phyloP scores from a whole-genome alignment of 2,797 vertebrate species.

The Ctenosaura bakeri region DNA sequence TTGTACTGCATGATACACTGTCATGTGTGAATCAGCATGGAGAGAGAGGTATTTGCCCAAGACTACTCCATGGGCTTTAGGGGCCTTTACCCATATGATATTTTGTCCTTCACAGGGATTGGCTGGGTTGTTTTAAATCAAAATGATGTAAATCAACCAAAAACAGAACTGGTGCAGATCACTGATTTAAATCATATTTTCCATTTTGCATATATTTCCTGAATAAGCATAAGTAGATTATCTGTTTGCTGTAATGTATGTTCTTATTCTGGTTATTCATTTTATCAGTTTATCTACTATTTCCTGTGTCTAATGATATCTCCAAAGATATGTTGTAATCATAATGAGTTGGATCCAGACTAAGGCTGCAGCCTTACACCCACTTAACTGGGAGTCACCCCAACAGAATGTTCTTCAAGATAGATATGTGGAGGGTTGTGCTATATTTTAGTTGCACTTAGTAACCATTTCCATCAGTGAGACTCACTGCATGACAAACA shows the following conservation, averaged over 20 bases:
- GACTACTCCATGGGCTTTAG: neutral
- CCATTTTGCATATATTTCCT: conserved; percentile 4
- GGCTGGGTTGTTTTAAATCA: neutral
- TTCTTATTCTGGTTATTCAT: too few relatives aligned
- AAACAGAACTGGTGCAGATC: neutral
- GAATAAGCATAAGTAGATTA: neutral
- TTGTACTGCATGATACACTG: neutral
- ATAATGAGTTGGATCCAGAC: neutral
- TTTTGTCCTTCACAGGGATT: neutral
- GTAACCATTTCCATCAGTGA: neutral
- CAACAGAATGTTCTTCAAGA: neutral
- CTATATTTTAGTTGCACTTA: neutral
- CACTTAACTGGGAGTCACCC: neutral
- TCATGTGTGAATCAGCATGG: neutral
- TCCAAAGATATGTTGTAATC: neutral
- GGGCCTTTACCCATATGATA: neutral
- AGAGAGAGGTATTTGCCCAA: neutral
- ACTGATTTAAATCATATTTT: conserved; percentile 3
- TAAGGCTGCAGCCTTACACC: neutral
- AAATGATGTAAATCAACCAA: neutral
- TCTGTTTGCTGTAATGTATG: neutral
- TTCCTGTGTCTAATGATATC: too few relatives aligned
- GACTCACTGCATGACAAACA: neutral
- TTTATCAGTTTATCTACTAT: too few relatives aligned
- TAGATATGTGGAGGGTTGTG: neutral